A percentile compares a stretch with the other conserved stretches of the same genome.
These are phyloP conservation scores for Cheilinus undulatus DNA, from an alignment of 2,113 vertebrate species.

Conservation along the genomic window DNA sequence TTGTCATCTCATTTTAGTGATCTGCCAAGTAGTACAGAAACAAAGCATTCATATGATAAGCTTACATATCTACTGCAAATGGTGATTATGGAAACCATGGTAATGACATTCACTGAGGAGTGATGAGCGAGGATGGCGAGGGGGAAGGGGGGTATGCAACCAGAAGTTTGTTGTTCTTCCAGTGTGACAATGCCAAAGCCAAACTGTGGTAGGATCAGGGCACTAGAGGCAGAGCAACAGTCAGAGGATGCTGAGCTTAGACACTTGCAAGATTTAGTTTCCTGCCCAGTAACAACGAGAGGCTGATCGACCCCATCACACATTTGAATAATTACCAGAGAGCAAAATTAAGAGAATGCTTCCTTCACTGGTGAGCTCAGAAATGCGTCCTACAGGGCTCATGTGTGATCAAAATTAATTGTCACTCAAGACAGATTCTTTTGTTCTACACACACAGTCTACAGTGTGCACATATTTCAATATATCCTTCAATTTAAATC, in stretches of 20 bases:
- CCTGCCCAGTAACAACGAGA: conserved; percentile 69
- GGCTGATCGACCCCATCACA: conserved; percentile 63
- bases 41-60: conserved; percentile 38
- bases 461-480: conserved; percentile 8
- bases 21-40: conserved; percentile 24
- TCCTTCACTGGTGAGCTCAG: conserved; percentile 12
- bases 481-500: background rate
- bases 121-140: conserved; percentile 73
- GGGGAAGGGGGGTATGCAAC: conserved; percentile 81
- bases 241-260: conserved; percentile 50
- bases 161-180: conserved; percentile 83
- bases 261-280: conserved; percentile 15
- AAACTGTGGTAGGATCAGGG: conserved; percentile 74
- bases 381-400: background rate
- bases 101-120: conserved; percentile 61
- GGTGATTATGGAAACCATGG: conserved; percentile 58
- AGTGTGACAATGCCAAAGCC: conserved; percentile 82
- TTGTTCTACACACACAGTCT: conserved; percentile 2
- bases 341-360: background rate
- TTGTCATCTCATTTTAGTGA: background rate
- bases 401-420: background rate
- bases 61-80: conserved; percentile 50
- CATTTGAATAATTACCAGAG: conserved; percentile 17
- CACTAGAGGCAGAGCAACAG: conserved; percentile 63
- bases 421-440: background rate